phyloP scores from a whole-genome alignment of 1,140 invertebrate genomes.

The Lordiphosa stackelbergi region DNA sequence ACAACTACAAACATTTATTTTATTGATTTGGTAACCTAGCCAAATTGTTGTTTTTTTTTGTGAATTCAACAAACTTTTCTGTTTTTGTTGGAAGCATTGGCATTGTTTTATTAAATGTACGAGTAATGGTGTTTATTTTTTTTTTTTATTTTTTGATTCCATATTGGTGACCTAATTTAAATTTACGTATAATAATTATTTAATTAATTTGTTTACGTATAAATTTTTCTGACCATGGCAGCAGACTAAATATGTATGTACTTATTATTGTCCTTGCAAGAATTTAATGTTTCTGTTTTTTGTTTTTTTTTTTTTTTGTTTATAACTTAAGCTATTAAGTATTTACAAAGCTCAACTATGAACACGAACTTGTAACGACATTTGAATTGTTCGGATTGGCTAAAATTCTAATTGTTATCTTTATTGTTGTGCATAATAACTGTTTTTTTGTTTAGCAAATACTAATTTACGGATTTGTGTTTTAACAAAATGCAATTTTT shows the following conservation, averaged over 20 bases:
- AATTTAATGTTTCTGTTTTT: conserved; percentile 36
- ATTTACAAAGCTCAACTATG: conserved; percentile 71
- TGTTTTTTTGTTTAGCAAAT: conserved; percentile 24
- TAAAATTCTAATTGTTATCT: conserved; percentile 28
- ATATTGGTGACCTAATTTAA: conserved; percentile 15
- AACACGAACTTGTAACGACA: conserved; percentile 67
- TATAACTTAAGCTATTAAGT: conserved; percentile 71
- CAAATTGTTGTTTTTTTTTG: conserved; percentile 14
- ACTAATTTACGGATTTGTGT: conserved; percentile 16
- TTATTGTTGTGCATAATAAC: conserved; percentile 26
- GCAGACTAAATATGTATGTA: conserved; percentile 17
- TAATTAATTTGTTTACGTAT: conserved; percentile 34
- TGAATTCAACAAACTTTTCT: conserved; percentile 27
- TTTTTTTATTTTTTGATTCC: conserved; percentile 3
- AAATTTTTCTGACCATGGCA: conserved; percentile 41
- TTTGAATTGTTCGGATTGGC: conserved; percentile 39
- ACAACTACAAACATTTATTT: conserved; percentile 51
- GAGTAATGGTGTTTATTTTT: conserved; percentile 1
- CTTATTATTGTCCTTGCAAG: conserved; percentile 35
- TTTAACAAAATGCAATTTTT: conserved; percentile 38
- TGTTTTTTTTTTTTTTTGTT: conserved; percentile 35
- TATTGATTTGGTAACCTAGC: conserved; percentile 2
- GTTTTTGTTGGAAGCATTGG: conserved; percentile 27
- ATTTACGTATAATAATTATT: conserved; percentile 21
- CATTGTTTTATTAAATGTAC: conserved; percentile 12